phyloP scores from a whole-genome alignment of 1,140 invertebrate species.

The Euwallacea similis region DNA sequence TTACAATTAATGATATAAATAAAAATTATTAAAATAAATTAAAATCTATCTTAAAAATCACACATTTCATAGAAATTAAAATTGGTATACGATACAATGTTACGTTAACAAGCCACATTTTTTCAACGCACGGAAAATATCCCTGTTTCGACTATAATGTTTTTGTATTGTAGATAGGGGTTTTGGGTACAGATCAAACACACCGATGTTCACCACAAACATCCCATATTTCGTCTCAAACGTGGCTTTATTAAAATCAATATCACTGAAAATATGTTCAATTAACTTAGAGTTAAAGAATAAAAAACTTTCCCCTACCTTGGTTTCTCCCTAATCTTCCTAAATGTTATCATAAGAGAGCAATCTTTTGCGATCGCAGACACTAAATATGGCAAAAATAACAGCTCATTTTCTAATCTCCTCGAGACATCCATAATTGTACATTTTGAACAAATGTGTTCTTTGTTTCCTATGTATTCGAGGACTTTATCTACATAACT shows the following conservation, averaged over 20 bases:
- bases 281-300: background rate
- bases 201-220: slow-evolving; percentile 47
- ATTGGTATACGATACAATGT: background rate
- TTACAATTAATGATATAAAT: no score
- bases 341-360: slow-evolving; percentile 49
- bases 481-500: slow-evolving; percentile 44
- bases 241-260: slow-evolving; percentile 10
- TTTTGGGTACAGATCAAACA: slow-evolving; percentile 51
- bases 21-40: no score
- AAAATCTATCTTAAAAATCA: no score
- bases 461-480: slow-evolving; percentile 32
- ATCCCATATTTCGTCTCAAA: slow-evolving; percentile 41
- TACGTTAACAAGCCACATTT: slow-evolving; percentile 19
- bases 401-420: slow-evolving; percentile 35
- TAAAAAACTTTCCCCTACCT: slow-evolving; percentile 23
- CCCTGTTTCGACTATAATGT: slow-evolving; percentile 44
- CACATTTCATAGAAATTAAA: background rate
- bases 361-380: slow-evolving; percentile 50
- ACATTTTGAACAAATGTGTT: slow-evolving; percentile 41
- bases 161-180: slow-evolving; percentile 46
- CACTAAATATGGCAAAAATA: slow-evolving; percentile 47
- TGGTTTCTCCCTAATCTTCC: slow-evolving; percentile 35
- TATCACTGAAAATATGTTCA: background rate
- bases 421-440: slow-evolving; percentile 29
- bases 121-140: slow-evolving; percentile 40